These are phyloP conservation scores for Takifugu bimaculatus DNA, from an alignment of 2,113 vertebrate species.

Conservation along the genomic window DNA sequence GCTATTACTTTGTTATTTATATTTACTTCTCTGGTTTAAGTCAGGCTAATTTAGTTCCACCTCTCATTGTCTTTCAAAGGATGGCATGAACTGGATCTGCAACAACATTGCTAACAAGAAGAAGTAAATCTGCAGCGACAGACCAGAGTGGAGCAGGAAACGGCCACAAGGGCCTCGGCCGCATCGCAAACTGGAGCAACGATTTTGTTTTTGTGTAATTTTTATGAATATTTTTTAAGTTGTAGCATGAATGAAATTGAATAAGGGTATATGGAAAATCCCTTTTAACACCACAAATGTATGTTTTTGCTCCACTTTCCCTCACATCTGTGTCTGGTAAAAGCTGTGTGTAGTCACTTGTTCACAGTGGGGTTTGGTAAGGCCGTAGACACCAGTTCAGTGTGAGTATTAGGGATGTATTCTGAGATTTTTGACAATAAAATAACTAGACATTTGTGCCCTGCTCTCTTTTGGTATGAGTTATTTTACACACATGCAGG, in stretches of 20 bases:
- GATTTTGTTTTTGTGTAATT: conserved; percentile 44
- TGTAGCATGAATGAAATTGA: conserved; percentile 19
- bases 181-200: conserved; percentile 13
- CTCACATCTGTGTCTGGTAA: neutral
- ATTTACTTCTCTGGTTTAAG: too few relatives aligned
- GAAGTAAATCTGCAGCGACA: conserved; percentile 63
- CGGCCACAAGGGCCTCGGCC: conserved; percentile 4
- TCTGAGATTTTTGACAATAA: conserved; percentile 51
- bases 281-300: neutral
- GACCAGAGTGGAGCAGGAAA: conserved; percentile 10
- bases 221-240: conserved; percentile 40
- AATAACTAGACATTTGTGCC: conserved; percentile 31
- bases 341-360: conserved; percentile 33
- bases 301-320: conserved; percentile 17
- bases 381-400: conserved; percentile 19
- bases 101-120: conserved; percentile 84
- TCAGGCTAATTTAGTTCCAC: neutral
- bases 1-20: too few relatives aligned
- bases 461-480: conserved; percentile 1
- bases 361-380: conserved; percentile 7
- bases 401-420: conserved; percentile 44
- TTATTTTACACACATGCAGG: neutral
- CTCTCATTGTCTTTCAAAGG: conserved; percentile 61
- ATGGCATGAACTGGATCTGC: conserved; percentile 93
- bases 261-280: neutral